These are phyloP conservation scores for Eclectus roratus DNA, from an alignment of 2,113 vertebrate species.

Conservation along the genomic window DNA sequence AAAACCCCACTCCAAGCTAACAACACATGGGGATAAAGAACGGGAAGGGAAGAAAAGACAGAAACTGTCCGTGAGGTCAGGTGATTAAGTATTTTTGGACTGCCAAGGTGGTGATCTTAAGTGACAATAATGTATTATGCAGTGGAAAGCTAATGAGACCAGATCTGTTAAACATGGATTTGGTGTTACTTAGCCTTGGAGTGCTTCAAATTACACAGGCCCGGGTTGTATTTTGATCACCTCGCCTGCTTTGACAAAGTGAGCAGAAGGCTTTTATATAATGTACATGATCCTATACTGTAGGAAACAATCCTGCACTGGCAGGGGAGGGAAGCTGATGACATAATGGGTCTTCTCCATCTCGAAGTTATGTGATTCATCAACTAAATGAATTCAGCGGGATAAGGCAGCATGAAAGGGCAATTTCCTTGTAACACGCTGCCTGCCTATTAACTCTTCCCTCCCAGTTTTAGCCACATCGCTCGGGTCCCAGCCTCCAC, in stretches of 20 bases:
- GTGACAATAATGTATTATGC: conserved; percentile 44
- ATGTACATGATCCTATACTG: background rate
- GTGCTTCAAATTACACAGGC: conserved; percentile 34
- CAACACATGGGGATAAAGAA: background rate
- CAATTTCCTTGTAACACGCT: background rate
- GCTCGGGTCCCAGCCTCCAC: background rate
- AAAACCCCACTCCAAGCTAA: background rate
- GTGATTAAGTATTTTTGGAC: conserved; percentile 5
- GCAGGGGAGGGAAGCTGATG: conserved; percentile 6
- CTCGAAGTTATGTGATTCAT: conserved; percentile 37
- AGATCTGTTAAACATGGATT: conserved; percentile 11
- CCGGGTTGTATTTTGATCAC: conserved; percentile 1
- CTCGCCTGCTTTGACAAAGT: background rate
- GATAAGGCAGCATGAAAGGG: background rate
- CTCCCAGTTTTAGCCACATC: background rate
- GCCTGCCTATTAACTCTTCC: background rate
- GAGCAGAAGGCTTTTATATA: conserved; percentile 28
- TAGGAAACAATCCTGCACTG: background rate
- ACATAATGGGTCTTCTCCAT: conserved; percentile 30
- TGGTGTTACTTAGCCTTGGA: conserved; percentile 19
- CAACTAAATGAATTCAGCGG: conserved; percentile 23
- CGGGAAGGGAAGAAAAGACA: background rate
- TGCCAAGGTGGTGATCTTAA: conserved; percentile 8
- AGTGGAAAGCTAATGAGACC: conserved; percentile 30
- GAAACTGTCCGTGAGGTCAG: background rate